Percentiles rank a stretch among this genome's conserved stretches.
Evolutionary conservation across 1,140 invertebrate genomes (phyloP).

Genomic region (Neocloeon triangulifer): DNA sequence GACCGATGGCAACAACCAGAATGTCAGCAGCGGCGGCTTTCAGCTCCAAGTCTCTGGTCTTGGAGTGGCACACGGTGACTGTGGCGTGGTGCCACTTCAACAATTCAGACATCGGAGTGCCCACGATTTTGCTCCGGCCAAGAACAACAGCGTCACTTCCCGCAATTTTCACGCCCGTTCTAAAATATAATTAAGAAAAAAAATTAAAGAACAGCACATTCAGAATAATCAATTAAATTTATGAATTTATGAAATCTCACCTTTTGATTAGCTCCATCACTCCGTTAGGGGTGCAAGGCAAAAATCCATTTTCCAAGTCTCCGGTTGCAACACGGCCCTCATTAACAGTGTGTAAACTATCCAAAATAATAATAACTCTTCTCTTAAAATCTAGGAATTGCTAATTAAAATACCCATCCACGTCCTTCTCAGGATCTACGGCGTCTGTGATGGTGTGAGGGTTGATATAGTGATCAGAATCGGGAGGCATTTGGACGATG

Average conservation of each 20-base stretch:
- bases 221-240: no score
- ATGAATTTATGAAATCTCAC: conserved; percentile 10
- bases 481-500: conserved; percentile 92
- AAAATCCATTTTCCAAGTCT: conserved; percentile 53
- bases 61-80: conserved; percentile 91
- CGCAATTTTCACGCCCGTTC: conserved; percentile 49
- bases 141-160: conserved; percentile 83
- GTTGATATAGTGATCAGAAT: conserved; percentile 60
- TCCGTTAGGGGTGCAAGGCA: conserved; percentile 85
- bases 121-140: conserved; percentile 93
- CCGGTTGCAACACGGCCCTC: conserved; percentile 72
- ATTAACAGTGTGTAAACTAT: conserved; percentile 67
- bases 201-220: neutral
- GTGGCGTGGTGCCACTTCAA: conserved; percentile 94
- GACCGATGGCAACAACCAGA: conserved; percentile 85
- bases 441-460: conserved; percentile 67
- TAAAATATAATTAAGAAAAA: conserved; percentile 13
- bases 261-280: conserved; percentile 78
- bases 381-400: neutral
- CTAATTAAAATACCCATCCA: conserved; percentile 61
- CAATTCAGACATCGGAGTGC: conserved; percentile 80
- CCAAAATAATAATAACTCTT: conserved; percentile 12
- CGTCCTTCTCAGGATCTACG: conserved; percentile 73
- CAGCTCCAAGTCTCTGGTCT: conserved; percentile 55
- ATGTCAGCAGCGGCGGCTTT: conserved; percentile 67